Evolutionary conservation across 2,797 vertebrate species (phyloP), one percentile per base, ranked within the genome.

Genomic region (Paguma larvata): DNA sequence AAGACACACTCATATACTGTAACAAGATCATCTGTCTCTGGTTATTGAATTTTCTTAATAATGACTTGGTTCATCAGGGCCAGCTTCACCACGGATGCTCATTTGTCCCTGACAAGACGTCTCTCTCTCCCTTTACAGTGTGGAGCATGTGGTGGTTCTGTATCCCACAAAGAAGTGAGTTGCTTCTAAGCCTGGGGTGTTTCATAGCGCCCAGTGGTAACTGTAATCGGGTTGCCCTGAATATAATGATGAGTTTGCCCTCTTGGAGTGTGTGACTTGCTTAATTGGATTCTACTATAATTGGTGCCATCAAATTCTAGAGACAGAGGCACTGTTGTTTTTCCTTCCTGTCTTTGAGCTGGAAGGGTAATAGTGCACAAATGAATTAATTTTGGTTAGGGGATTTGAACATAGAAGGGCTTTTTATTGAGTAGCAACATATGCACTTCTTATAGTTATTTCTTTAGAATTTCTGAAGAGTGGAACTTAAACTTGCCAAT

Each of bases 341-440:
- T 91, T 91, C 96, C 94, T 94, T 65, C 91, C 87, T 38, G 48
- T 84, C 96, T 93, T 97, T 77, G 85, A 97, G 90, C 78, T 83
- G 91, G 41, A 89, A 97, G 97, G 94, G 95, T 91, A 98, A 96
- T 86, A 97, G 96, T 89, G 96, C 96, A 95, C 96, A 97, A 96
- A 98, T 97, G 97, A 98, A 98, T 98, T 97, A 97, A 95, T 97
- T 96, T 95, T 97, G 93, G 90, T 95, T 97, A 91, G 96, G 82
- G 86, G 77, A 63, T 92, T 97, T 92, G 96, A 91, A 95, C 95
- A 97, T 97, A 97, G 97, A 97, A 97, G 92, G 91, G 90, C 96
- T 98, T 97, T 95, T 96, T 96, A 97, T 94, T 86, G 89, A 96
- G 46, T 62, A 86, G 90, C 32, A 75, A 83, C 67, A 82, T 95